Conservation (phyloP, 2,888 invertebrate genomes). For the Zaprionus obscuricornis region DNA sequence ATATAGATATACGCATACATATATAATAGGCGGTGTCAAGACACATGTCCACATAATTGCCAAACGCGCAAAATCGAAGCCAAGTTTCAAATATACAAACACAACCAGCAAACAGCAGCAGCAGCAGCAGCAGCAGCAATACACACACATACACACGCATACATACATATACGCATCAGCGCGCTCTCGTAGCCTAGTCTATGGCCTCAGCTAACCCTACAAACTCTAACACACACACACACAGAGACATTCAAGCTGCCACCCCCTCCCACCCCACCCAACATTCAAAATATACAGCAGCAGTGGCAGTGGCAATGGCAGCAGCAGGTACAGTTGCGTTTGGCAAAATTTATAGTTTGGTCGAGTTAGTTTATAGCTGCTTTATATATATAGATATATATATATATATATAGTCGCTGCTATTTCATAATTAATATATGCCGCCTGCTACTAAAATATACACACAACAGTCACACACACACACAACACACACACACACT, state of each 20-base stretch:
- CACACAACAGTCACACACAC: too few species aligned
- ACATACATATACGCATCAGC: constrained; percentile 9
- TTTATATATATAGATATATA: background rate
- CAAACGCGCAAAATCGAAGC: constrained; percentile 77
- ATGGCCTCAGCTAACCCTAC: constrained; percentile 51
- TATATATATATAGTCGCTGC: constrained; percentile 45
- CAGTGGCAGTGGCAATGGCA: background rate
- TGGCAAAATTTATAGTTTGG: constrained; percentile 59
- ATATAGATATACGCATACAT: constrained; percentile 11
- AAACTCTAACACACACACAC: constrained; percentile 7
- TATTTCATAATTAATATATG: constrained; percentile 65
- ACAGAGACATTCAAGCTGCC: constrained; percentile 3
- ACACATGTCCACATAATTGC: constrained; percentile 76
- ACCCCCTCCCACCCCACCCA: background rate
- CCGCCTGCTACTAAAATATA: too few species aligned
- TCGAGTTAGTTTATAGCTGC: background rate
- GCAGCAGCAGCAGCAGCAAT: too few species aligned
- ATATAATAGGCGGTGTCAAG: constrained; percentile 65
- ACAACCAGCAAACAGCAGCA: constrained; percentile 6
- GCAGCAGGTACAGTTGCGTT: constrained; percentile 66
- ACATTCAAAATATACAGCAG: constrained; percentile 15
- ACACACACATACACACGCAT: constrained; percentile 9
- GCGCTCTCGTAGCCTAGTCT: constrained; percentile 46
- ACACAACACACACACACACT: background rate
- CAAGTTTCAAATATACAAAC: constrained; percentile 44